Evolutionary conservation across 2,797 vertebrate species (phyloP).

Genomic region (Basileuterus tristriatus): DNA sequence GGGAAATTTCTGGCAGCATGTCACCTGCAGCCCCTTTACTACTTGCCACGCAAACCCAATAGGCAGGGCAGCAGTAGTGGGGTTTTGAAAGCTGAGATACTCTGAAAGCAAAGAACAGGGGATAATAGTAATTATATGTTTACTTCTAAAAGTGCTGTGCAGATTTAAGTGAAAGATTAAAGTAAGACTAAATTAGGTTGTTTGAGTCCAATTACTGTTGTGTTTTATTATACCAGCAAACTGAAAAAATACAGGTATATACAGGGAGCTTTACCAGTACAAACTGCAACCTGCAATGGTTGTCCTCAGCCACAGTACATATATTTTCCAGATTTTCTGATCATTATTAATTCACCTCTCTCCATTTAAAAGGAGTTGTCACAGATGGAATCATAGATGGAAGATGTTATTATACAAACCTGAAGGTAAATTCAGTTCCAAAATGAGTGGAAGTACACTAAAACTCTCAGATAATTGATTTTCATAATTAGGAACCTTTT

Average conservation of each 20-base stretch:
- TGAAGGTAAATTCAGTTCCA: neutral
- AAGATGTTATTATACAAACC: neutral
- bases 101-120: neutral
- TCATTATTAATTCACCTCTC: neutral
- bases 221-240: neutral
- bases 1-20: neutral
- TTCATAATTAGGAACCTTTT: neutral
- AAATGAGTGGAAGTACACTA: neutral
- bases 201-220: neutral
- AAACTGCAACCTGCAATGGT: neutral
- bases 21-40: accelerated
- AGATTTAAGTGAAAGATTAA: neutral
- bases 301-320: neutral
- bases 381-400: neutral
- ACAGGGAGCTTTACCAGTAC: neutral
- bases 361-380: neutral
- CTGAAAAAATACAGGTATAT: neutral
- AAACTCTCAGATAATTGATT: neutral
- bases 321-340: neutral
- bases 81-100: neutral
- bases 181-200: neutral
- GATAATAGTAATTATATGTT: neutral
- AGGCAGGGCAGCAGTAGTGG: neutral
- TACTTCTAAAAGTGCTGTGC: neutral
- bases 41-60: accelerated